Evolutionary conservation across 2,113 vertebrate species (phyloP), one percentile per base, ranked within the genome.

Genomic region (Periophthalmus modestus): DNA sequence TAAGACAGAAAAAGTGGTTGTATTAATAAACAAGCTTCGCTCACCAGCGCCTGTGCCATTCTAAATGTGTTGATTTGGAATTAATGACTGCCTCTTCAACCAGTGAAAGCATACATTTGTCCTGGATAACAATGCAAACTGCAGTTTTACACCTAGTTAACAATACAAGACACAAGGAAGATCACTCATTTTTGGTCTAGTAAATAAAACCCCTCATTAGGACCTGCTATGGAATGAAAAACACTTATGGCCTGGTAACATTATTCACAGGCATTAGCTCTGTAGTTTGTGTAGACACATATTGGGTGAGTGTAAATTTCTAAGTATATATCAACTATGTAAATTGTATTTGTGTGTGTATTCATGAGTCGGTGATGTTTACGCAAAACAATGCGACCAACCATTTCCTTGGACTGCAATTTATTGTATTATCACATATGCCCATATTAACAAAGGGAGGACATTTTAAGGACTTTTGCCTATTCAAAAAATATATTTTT

Each of bases 191-290:
- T 73, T 71, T 47, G 74, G 66, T 82, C 71, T 66, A 85, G 82
- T 87, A 85, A 88, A 88, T 86, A 87, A 89, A 88, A 83, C 10
- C 1, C 52, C 80, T 85, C 79, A 86, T 91, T 87, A 88, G 82
- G 79, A 83, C 82, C 78, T 57, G 76, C 57, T 54, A 58, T 69
- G 66, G 58, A 84, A 82, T 81, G 77, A 87, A 80, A 85, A 84
- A 81, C 70, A 85, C 75, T 85, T 84, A 84, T 73, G 82, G 24
- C 57, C 39, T 43, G 65, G 43, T 66, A 74, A 62, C 75, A 81
- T 87, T 69, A 82, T 80, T 90, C 83, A 72, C 58, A 87, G 52
- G 46, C 50, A 68, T 23, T 14, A 18, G n/a, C 15, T 59, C 78
- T 74, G 33, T 66, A 77, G 63, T 48, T 70, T 62, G 69, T 74